phyloP scores from a whole-genome alignment of 1,140 invertebrate genomes.

The Halictus rubicundus region DNA sequence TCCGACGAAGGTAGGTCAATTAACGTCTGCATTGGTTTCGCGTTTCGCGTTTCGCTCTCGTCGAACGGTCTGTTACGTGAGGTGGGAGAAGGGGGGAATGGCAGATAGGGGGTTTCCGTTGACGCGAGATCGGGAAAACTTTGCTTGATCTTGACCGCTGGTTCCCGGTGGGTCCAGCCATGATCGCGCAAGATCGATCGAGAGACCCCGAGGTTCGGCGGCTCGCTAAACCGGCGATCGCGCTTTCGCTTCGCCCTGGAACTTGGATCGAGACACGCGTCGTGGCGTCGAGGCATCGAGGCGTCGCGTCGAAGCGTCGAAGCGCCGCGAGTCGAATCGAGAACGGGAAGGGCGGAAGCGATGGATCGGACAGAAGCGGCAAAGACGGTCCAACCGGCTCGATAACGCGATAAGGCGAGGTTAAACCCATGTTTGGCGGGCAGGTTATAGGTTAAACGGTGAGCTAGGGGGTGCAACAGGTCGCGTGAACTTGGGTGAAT shows the following conservation, averaged over 20 bases:
- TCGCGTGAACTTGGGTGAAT: conserved; percentile 81
- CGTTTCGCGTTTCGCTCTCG: neutral
- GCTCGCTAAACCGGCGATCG: neutral
- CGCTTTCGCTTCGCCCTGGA: neutral
- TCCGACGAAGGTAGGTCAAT: conserved; percentile 27
- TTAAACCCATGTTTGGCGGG: conserved; percentile 80
- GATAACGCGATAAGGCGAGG: conserved; percentile 81
- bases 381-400: conserved; percentile 68
- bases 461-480: conserved; percentile 81
- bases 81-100: conserved; percentile 17
- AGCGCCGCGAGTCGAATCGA: neutral
- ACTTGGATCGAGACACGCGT: neutral
- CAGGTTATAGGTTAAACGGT: conserved; percentile 81
- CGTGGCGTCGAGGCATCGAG: no score
- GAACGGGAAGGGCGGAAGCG: conserved; percentile 4
- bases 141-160: neutral
- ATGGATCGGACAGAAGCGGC: neutral
- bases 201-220: neutral
- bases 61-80: neutral
- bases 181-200: neutral
- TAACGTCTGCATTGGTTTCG: neutral
- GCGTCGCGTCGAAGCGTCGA: neutral
- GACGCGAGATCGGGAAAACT: neutral
- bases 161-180: neutral
- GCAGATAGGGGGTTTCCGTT: no score